A percentile compares a stretch with the other conserved stretches of the same genome.
Evolutionary conservation across 2,113 vertebrate genomes (phyloP).

Genomic region (Cyanoderma ruficeps): DNA sequence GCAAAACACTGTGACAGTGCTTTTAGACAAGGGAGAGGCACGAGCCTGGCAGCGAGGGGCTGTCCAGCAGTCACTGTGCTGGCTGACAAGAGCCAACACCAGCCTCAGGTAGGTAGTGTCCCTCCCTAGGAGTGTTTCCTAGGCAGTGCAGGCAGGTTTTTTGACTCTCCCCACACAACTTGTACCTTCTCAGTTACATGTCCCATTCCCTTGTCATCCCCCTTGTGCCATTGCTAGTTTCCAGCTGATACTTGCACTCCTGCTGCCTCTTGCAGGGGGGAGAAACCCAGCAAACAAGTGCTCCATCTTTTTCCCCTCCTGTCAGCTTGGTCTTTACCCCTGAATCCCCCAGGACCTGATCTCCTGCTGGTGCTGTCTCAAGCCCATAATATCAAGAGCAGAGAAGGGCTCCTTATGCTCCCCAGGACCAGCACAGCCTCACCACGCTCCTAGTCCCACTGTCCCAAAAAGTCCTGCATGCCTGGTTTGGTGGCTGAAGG

Average conservation of each 20-base stretch:
- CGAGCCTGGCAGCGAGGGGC: not conserved
- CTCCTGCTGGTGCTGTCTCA: not conserved
- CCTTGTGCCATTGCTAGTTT: not conserved
- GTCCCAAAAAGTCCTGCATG: not conserved
- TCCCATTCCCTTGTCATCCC: fast-evolving
- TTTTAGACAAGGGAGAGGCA: not conserved
- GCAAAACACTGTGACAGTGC: fast-evolving
- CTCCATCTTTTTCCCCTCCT: not conserved
- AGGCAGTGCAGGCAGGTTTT: not conserved
- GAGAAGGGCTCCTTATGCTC: not conserved
- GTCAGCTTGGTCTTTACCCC: not conserved
- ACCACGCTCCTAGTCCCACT: fast-evolving
- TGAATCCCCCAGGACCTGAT: not conserved
- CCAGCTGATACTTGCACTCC: not conserved
- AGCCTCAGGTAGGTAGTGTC: too few relatives aligned
- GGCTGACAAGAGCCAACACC: not conserved
- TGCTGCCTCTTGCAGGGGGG: not conserved
- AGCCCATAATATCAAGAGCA: not conserved
- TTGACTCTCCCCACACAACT: not conserved
- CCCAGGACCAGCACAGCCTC: fast-evolving
- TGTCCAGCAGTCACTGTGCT: not conserved
- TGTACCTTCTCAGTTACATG: not conserved
- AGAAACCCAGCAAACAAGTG: not conserved
- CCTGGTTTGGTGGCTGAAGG: not conserved
- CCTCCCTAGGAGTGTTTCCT: not conserved